A percentile compares a stretch with the other conserved stretches of the same genome.
These are phyloP conservation scores for Arvicanthis niloticus DNA, from an alignment of 2,113 vertebrate species.

Conservation along the genomic window DNA sequence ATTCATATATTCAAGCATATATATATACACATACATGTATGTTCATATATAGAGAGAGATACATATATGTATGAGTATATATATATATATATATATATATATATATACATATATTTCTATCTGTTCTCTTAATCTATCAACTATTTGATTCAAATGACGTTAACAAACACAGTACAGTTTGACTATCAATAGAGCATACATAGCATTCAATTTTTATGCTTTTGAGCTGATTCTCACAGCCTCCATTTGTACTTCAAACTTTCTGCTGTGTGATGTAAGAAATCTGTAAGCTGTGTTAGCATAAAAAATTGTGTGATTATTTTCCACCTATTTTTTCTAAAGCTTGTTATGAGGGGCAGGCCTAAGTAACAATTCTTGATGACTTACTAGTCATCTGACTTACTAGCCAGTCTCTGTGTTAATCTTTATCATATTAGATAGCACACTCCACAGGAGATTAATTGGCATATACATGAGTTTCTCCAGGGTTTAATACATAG, in stretches of 20 bases:
- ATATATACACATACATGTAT: not conserved
- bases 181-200: not conserved
- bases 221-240: not conserved
- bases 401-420: not conserved
- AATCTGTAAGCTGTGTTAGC: not conserved
- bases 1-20: not conserved
- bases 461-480: not conserved
- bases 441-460: constrained; percentile 1
- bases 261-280: not conserved
- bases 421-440: not conserved
- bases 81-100: not conserved
- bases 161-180: not conserved
- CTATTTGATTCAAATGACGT: not conserved
- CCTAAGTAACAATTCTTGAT: not conserved
- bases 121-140: not conserved
- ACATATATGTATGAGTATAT: no score
- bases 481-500: constrained; percentile 11
- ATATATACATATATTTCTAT: not conserved
- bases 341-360: not conserved
- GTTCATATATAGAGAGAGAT: not conserved
- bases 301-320: not conserved
- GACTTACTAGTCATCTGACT: not conserved
- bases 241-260: not conserved
- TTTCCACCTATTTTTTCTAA: not conserved
- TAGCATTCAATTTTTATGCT: not conserved